phyloP scores from a whole-genome alignment of 2,797 vertebrate genomes.

The Acipenser ruthenus region DNA sequence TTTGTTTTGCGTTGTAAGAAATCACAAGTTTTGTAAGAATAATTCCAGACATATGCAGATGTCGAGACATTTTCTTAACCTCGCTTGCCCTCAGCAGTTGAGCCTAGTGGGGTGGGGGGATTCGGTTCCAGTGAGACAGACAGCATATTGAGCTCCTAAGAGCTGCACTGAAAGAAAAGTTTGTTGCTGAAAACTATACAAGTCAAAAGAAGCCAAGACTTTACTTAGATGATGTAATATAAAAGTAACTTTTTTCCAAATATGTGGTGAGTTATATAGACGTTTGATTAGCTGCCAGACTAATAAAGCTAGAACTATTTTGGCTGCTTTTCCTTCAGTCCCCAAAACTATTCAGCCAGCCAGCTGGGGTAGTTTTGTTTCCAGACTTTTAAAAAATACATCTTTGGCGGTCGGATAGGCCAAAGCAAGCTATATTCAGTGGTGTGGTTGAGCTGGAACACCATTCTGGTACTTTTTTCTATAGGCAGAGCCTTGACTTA shows the following conservation, averaged over 20 bases:
- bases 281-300: slow-evolving; percentile 15
- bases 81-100: too few species aligned
- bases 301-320: slow-evolving; percentile 27
- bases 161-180: slow-evolving; percentile 13
- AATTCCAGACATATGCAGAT: slow-evolving; percentile 18
- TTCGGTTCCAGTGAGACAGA: background rate
- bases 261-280: slow-evolving; percentile 26
- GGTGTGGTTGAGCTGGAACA: background rate
- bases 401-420: background rate
- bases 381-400: slow-evolving; percentile 3
- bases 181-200: slow-evolving; percentile 19
- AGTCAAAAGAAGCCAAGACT: slow-evolving; percentile 22
- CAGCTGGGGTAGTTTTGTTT: slow-evolving; percentile 25
- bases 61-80: background rate
- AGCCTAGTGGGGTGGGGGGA: background rate
- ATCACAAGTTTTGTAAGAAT: slow-evolving; percentile 20
- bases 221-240: slow-evolving; percentile 33
- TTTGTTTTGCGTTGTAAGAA: slow-evolving; percentile 12
- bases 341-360: slow-evolving; percentile 24
- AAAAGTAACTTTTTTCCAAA: slow-evolving; percentile 26
- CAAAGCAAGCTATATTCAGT: background rate
- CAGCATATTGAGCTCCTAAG: background rate
- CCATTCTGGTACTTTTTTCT: too few species aligned
- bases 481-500: too few species aligned
- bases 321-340: slow-evolving; percentile 21